Evolutionary conservation across 2,888 invertebrate species (phyloP), one percentile per base, ranked within the genome.

Genomic region (Tricholauxania praeusta): DNA sequence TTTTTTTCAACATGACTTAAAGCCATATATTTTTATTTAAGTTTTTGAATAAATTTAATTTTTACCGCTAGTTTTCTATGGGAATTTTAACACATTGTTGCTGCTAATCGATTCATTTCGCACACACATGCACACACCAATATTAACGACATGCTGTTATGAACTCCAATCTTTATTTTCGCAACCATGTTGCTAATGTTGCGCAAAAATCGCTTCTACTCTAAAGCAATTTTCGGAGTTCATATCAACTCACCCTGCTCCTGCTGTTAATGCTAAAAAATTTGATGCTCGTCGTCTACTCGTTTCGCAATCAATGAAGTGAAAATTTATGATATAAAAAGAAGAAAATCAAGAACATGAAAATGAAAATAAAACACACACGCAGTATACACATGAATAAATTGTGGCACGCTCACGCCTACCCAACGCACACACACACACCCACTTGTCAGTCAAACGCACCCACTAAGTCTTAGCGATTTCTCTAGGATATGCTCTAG

Each of bases 271-370:
- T 39, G 10, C 8, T 22, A 7, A 55, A 55, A 19, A 55, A 55
- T 55, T 55, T 55, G 19, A n/a, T 55, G 19, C 55, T 17, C n/a
- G 28, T 17, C n/a, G 28, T 28, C 28, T 28, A n/a, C 53, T 15
- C 32, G 62, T 17, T 12, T 39, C 14, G 48, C 3, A 63, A 48
- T 47, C 63, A 63, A 19, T 63, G 48, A 48, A 63, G 63, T 63
- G 48, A 39, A 63, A 59, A 63, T 39, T 10, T 28, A 55, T 55
- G 55, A 22, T 19, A 57, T 28, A 28, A 57, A 0, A 4, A 12
- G 12, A 7, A 57, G 19, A 57, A 28, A 12, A n/a, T 39, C 47
- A 62, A 62, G 48, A 15, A 17, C 1, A 10, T 0, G 10, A 39
- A 39, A 39, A 39, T 39, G 39, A 39, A 10, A 5, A 39, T 39